Evolutionary conservation across 2,888 invertebrate species (phyloP).

Genomic region (Trisateles emortualis): DNA sequence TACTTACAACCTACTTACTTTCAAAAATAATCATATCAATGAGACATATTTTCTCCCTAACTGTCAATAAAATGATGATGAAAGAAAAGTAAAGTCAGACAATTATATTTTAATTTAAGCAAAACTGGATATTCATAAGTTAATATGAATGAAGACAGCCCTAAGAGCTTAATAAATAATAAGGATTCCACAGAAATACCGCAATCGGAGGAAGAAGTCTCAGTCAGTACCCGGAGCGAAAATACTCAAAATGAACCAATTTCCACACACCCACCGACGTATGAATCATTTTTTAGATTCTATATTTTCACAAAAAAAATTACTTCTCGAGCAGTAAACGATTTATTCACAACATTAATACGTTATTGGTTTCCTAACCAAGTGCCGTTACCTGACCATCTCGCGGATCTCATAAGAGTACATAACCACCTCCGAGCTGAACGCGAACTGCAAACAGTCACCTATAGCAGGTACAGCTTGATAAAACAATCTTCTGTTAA

Average conservation of each 20-base stretch:
- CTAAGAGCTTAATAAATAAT: constrained; percentile 59
- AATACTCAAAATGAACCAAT: constrained; percentile 44
- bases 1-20: not conserved
- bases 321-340: constrained; percentile 64
- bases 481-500: constrained; percentile 51
- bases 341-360: constrained; percentile 59
- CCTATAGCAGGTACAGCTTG: constrained; percentile 64
- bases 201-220: constrained; percentile 39
- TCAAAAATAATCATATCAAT: not conserved
- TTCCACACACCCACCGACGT: constrained; percentile 59
- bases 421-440: constrained; percentile 60
- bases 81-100: constrained; percentile 12
- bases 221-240: constrained; percentile 41
- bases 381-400: constrained; percentile 62
- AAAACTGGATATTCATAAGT: constrained; percentile 41
- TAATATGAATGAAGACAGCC: constrained; percentile 65
- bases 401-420: constrained; percentile 63
- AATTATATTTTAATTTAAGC: constrained; percentile 41
- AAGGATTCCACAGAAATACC: constrained; percentile 46
- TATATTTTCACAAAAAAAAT: constrained; percentile 69
- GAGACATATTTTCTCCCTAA: not conserved
- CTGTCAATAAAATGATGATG: not conserved
- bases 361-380: constrained; percentile 60
- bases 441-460: constrained; percentile 57
- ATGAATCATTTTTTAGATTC: constrained; percentile 71